Base-by-base conservation (phyloP, 2,113 vertebrate species). In the Phainopepla nitens region DNA sequence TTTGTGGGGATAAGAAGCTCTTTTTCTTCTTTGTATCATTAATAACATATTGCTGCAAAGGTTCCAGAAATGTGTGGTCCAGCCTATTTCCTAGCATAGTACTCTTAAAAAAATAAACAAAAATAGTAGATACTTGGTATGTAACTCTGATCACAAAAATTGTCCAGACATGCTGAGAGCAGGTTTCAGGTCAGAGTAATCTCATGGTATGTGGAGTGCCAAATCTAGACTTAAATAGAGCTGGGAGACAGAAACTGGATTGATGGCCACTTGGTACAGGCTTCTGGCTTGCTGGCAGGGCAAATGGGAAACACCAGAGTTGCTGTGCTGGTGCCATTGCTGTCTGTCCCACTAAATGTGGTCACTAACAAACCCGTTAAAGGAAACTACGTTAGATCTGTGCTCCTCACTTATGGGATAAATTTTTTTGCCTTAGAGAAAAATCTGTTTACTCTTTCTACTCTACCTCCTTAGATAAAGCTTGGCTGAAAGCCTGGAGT, bases 401-500 rank as follows among this genome's bases (percentile, higher is more conserved):
- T 62, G 60, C 51, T 91, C 45, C 11, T 10, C 17, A n/a, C 24
- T 94, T 87, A 35, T 1, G 14, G 28, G 51, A 78, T 75, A 62
- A 53, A 47, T 83, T 60, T 75, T 86, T 39, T 39, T 73, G 60
- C 50, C 90, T 68, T 75, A 47, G 31, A 78, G 64, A 89, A 89
- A 89, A 78, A 89, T 53, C 85, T 94, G 33, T 84, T 86, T 90
- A 89, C 82, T 95, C 68, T 89, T 69, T 41, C 47, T 22, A 47
- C 19, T 95, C 66, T 28, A 82, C 53, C n/a, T 89, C 56, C 82
- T 87, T 65, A 78, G 86, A 93, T 81, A 81, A 93, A 94, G 49
- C n/a, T 80, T 94, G 93, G 82, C 71, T 90, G 60, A 64, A 87
- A 93, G 85, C 90, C 87, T 60, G 49, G 87, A 88, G 47, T 80